Evolutionary conservation across 2,797 vertebrate species (phyloP), one percentile per base, ranked within the genome.

Genomic region (Paratrypauchen microcephalus): DNA sequence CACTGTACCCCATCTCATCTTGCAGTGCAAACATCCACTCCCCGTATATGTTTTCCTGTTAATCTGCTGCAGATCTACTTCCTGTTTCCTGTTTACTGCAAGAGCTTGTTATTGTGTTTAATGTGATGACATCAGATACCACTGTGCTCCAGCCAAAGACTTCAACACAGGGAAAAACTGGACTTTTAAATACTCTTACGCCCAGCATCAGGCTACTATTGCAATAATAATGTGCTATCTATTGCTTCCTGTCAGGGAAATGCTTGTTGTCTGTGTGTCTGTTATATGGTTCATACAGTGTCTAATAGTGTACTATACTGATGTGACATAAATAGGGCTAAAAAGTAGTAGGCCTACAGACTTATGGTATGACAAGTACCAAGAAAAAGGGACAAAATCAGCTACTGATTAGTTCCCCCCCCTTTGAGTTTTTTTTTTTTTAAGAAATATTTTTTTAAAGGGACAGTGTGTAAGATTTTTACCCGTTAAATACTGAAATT

Each of bases 51-150:
- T 79, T 82, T 83, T 68, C 74, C 66, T 75, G 84, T 79, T 84
- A 70, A 80, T 84, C 79, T 62, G 74, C 82, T 66, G 39, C 66
- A 81, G 74, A 86, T 81, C 84, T 81, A 86, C 88, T 91, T 91
- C 89, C 89, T 82, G 84, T 84, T 90, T 91, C 89, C 88, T 91
- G 89, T 90, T 90, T 91, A 91, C 83, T 71, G 69, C 82, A 71
- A 72, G 73, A 56, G 70, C 78, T 83, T 85, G 84, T 87, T 84
- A 82, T 87, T 86, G 82, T 86, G 82, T 85, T 85, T 79, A 82
- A 81, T 85, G 83, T 68, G 78, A 83, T 88, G 87, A 86, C 84
- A 85, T 86, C 83, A 87, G 87, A 89, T 85, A 80, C 75, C 75
- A 32, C 71, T 0, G 28, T 60, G 78, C 71, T 52, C 75, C 58